Base-by-base conservation (phyloP, 2,888 invertebrate genomes). In the Sarcophaga variegata region DNA sequence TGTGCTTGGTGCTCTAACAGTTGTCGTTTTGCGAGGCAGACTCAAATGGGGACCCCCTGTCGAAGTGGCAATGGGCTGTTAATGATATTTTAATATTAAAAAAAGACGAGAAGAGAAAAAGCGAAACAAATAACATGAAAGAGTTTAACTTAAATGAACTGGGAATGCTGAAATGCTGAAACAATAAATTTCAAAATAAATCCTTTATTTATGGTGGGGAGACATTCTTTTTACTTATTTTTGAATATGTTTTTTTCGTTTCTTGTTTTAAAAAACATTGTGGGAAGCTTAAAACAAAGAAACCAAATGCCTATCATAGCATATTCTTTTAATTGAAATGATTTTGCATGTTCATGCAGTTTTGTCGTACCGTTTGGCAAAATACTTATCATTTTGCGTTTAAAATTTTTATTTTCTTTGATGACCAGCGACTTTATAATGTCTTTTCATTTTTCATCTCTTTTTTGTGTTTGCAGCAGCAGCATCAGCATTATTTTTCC, bases 21-120 rank as follows among this genome's bases (percentile, higher is more conserved):
- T 54, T 22, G 60, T 12, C 70, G 17, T 62, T 17, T 49, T 17
- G n/a, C 2, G 49, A 1, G 11, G 63, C n/a, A 37, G 27, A 64
- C 14, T 8, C 14, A 45, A 62, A 20, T 12, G 25, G 49, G 27
- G 91, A 92, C 92, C 92, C 91, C 92, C 92, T 90, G 90, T 90
- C 88, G 92, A 89, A 91, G 90, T 91, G 91, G 84, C 91, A 92
- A 92, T 91, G 92, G 91, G 92, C 92, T 92, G 92, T 91, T 92
- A 92, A 92, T 92, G 92, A 81, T 78, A 12, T 60, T 45, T 22
- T 45, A 12, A 17, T 45, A 62, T 62, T 62, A 62, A 54, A 54
- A 54, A 54, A 54, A 12, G 11, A 54, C 3, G 69, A 22, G 20
- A 25, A 37, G 6, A 37, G 37, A 37, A 37, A 37, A 37, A 37